Evolutionary conservation across 1,140 invertebrate genomes (phyloP), one percentile per base, ranked within the genome.

Genomic region (Archivesica marissinica): DNA sequence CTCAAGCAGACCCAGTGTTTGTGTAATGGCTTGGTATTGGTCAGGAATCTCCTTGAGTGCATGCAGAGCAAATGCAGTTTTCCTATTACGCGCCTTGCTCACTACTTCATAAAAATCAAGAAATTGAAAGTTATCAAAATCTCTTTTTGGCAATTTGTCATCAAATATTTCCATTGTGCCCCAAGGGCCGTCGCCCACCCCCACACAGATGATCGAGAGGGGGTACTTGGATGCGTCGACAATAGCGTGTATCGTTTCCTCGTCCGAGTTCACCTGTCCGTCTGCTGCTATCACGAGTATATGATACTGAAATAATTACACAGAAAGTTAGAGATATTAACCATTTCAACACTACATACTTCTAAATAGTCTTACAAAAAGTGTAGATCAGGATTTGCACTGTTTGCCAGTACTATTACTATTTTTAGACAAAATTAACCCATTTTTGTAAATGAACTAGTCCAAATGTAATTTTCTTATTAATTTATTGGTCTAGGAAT

Each of bases 111-210:
- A 90, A 88, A 94, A 95, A 79, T 94, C 91, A 23, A 95, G 94
- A 88, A 95, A 95, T 72, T 94, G 94, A 87, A 95, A 95, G 87
- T 95, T 95, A 88, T 95, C 94, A 92, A 95, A 95, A 23, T 91
- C 89, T 56, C 95, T 77, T 84, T 92, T 91, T 0, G 95, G 94
- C n/a, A 95, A 85, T 11, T 91, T 91, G 56, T 95, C 93, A 76
- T 95, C 95, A 86, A 95, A 95, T 77, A 94, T 92, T 35, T 93
- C 88, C 94, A 95, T 95, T 83, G 90, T 94, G 41, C 94, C 92
- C 94, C 94, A 95, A 0, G 95, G 95, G 11, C 95, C 95, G 87
- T 95, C 95, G 3, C 95, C 95, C 15, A 92, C 95, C 0, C 95
- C 50, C 6, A 95, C 94, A 25, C 95, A 93, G 70, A 95, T 94